Evolutionary conservation across 2,797 vertebrate genomes (phyloP), one percentile per base, ranked within the genome.

Genomic region (Cetoscarus ocellatus): DNA sequence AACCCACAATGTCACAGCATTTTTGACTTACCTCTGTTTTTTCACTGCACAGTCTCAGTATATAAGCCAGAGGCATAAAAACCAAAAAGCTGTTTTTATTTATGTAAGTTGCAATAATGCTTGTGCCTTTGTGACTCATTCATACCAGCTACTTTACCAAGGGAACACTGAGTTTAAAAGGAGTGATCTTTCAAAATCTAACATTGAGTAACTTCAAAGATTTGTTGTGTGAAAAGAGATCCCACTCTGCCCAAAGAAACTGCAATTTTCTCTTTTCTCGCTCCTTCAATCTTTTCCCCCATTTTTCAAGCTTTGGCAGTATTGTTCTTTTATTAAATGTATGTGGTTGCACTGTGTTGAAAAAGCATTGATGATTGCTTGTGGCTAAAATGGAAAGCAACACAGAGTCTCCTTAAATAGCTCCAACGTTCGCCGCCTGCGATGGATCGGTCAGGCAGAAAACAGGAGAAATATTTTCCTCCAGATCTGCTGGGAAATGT

Each of bases 361-460:
- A 49, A 61, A 71, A 7, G 1, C 43, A 73, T 82, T 69, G 68
- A 61, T 62, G 64, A 61, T 53, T 67, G 51, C 66, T 82, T 80
- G 60, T 86, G 61, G 60, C 70, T 77, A 17, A 82, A 82, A 75
- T 79, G 65, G 67, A 86, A 77, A 87, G 73, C 15, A 75, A 72
- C 61, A 67, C 15, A 14, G 48, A 72, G 40, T 74, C 72, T 64
- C 18, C 47, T 83, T 42, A 77, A 79, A 83, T 55, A 63, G 57
- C 45, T 72, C 3, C 7, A 52, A 42, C 54, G 63, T 79, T 64
- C 59, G 77, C 12, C 56, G 53, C 35, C 63, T 82, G 50, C 61
- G 75, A 59, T 40, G 12, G 73, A 67, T 38, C 27, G 80, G 8
- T 61, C 68, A 60, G 79, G 66, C 67, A 78, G 63, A 54, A 45